These are phyloP conservation scores for Diarsia rubi DNA, from an alignment of 2,888 invertebrate genomes.

Conservation along the genomic window DNA sequence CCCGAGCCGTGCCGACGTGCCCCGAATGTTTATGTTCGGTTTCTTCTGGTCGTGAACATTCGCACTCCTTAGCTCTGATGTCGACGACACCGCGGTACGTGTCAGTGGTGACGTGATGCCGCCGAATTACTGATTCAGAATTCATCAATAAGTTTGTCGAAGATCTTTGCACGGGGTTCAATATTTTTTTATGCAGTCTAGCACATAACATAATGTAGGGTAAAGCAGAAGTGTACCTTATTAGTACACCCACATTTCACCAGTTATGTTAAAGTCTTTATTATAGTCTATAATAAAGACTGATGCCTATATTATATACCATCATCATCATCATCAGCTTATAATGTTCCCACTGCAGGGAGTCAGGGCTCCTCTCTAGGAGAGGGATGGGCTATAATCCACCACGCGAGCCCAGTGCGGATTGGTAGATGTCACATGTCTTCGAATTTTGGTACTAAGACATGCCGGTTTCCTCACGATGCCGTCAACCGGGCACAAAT, in stretches of 20 bases:
- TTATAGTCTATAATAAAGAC: too few species aligned
- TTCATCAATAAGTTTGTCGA: slow-evolving; percentile 16
- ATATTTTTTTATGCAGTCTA: neutral
- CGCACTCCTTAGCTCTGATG: slow-evolving; percentile 81
- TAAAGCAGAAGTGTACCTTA: too few species aligned
- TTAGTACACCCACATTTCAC: too few species aligned
- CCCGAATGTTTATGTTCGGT: slow-evolving; percentile 78
- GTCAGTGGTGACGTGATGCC: slow-evolving; percentile 47
- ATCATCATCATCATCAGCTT: too few species aligned
- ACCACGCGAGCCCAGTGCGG: neutral
- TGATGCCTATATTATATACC: too few species aligned
- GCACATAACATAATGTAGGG: too few species aligned
- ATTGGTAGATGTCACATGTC: neutral
- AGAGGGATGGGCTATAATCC: neutral
- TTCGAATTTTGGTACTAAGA: too few species aligned
- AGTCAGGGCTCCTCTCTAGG: too few species aligned
- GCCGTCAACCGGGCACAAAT: too few species aligned
- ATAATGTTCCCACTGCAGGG: too few species aligned
- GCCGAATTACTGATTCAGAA: slow-evolving; percentile 35
- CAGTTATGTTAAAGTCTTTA: too few species aligned
- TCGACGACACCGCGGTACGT: slow-evolving; percentile 71
- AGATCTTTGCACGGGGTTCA: neutral
- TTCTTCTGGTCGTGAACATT: slow-evolving; percentile 83
- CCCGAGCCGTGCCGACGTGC: slow-evolving; percentile 82
- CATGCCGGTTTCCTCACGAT: too few species aligned